Base-by-base conservation (phyloP, 2,888 invertebrate genomes). In the Plagodis dolabraria region DNA sequence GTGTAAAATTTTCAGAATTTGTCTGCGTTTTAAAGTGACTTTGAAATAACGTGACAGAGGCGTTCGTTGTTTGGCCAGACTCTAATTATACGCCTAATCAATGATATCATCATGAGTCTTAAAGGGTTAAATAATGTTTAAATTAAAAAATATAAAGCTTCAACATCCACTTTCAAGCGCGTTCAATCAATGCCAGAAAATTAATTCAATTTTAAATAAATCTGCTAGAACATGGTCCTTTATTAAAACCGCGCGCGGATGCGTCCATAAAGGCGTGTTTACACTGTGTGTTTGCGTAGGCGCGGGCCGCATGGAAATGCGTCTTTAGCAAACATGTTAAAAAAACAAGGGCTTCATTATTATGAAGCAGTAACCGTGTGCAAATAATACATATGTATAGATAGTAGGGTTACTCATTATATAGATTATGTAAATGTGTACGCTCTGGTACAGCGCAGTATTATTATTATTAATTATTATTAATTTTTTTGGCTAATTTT, bases 321-420 rank as follows among this genome's bases (percentile, higher is more conserved):
- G 88, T 86, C 91, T 92, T 89, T 76, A 77, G 86, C 84, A 91
- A 92, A 91, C 89, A 92, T 65, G 81, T 83, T 91, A 86, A 91
- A 92, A 92, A 92, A 92, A 92, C 90, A 92, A 86, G 90, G 92
- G 92, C 76, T 70, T 71, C 80, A 77, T 82, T 82, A 83, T 83
- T 79, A 84, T 81, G 79, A 72, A 74, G 77, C 77, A 72, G 67
- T 69, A 68, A 69, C 57, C 68, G 64, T 56, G 69, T 70, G 70
- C 64, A 68, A 70, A 75, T 69, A 71, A 67, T 53, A 61, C 62
- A 57, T 68, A 63, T 55, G 12, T 64, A 63, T 47, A 12, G 11
- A 43, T 43, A 7, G 9, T 6, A 6, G 58, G 60, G 60, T 61
- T 64, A 60, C 53, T 61, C 60, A 60, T 60, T 63, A 67, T 53